Percentiles rank a stretch among this genome's conserved stretches.
phyloP scores from a whole-genome alignment of 1,140 invertebrate genomes.

The Bombyx mori region DNA sequence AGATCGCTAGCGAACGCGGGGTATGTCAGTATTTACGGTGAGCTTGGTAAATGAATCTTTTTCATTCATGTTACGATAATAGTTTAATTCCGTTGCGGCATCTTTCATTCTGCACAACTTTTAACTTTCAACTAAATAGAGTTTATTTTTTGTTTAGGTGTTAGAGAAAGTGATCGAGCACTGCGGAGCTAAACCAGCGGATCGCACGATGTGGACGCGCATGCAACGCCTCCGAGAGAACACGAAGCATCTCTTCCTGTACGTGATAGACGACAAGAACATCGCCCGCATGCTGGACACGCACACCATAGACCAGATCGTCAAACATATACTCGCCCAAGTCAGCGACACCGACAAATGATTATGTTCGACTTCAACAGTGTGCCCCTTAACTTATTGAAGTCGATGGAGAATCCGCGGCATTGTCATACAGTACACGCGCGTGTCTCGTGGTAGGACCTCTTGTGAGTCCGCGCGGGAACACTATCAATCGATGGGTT shows the following conservation, averaged over 20 bases:
- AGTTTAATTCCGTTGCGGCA: too few species aligned
- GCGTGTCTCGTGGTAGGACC: too few species aligned
- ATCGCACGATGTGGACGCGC: slow-evolving; percentile 42
- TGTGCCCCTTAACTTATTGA: too few species aligned
- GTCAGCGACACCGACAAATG: slow-evolving; percentile 17
- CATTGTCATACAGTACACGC: too few species aligned
- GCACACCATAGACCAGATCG: slow-evolving; percentile 59
- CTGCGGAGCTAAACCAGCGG: slow-evolving; percentile 41
- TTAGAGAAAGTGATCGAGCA: slow-evolving; percentile 52
- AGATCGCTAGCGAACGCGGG: too few species aligned
- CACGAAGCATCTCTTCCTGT: slow-evolving; percentile 54
- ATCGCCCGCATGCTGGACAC: slow-evolving; percentile 52
- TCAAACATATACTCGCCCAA: slow-evolving; percentile 39
- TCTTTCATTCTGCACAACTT: background rate
- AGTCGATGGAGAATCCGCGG: too few species aligned
- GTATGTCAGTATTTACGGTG: too few species aligned
- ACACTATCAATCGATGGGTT: too few species aligned
- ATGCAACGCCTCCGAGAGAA: slow-evolving; percentile 59
- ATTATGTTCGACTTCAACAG: too few species aligned
- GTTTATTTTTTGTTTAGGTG: slow-evolving; percentile 22
- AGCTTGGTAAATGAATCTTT: too few species aligned
- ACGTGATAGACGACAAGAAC: slow-evolving; percentile 50
- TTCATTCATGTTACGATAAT: too few species aligned
- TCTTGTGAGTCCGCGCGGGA: too few species aligned
- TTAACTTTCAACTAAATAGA: background rate